Percentiles rank a stretch among this genome's conserved stretches.
Evolutionary conservation across 2,113 vertebrate species (phyloP).

Genomic region (Glaucomys volans): DNA sequence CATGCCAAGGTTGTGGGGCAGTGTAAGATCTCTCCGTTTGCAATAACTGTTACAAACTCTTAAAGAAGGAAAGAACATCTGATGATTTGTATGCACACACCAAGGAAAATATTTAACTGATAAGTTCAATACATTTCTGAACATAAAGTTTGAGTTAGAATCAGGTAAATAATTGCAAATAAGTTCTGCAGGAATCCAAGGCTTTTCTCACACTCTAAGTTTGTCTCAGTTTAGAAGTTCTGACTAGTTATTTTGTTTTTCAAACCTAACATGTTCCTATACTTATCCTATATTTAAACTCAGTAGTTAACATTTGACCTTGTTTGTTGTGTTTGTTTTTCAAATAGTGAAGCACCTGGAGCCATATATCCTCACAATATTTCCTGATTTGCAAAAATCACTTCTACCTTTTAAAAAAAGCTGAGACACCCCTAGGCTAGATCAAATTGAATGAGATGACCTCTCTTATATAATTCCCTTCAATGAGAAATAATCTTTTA

Average conservation of each 20-base stretch:
- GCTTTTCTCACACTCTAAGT: not conserved
- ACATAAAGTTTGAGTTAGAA: not conserved
- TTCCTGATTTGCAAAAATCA: conserved; percentile 53
- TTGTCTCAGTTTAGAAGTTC: not conserved
- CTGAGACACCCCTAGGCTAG: conserved; percentile 15
- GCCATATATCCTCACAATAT: conserved; percentile 37
- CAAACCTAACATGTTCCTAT: not conserved
- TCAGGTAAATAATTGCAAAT: not conserved
- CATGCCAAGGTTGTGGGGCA: not conserved
- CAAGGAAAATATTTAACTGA: not conserved
- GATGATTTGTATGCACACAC: not conserved
- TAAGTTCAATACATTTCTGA: not conserved
- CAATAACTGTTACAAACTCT: not conserved
- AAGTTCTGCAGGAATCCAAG: not conserved
- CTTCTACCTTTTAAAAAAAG: conserved; percentile 53
- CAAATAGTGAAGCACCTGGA: conserved; percentile 47
- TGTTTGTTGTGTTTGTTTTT: conserved; percentile 56
- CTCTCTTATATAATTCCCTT: conserved; percentile 50
- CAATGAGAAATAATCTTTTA: conserved; percentile 54
- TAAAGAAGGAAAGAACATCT: not conserved
- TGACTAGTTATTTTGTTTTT: conserved; percentile 31
- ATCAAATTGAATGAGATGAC: conserved; percentile 71
- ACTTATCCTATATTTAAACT: conserved; percentile 23
- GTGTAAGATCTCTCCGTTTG: not conserved
- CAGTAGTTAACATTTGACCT: conserved; percentile 65